Base-by-base conservation (phyloP, 92 coral and sea anemone species). In the Umimayanthus chanpuru region DNA sequence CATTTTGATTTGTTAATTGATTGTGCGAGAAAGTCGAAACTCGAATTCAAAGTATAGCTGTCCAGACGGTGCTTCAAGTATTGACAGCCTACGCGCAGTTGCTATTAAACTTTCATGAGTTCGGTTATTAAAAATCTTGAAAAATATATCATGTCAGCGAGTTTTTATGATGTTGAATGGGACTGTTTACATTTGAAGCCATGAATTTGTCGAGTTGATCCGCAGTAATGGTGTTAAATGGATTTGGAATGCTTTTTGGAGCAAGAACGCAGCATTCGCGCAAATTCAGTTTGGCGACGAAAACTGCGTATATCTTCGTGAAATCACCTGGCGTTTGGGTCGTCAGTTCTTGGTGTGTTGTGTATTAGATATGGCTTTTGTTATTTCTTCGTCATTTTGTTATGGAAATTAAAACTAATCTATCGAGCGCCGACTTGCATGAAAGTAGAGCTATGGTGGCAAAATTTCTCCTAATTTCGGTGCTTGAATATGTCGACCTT, bases 71-170 rank as follows among this genome's bases (percentile, higher is more conserved):
- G 21, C 76, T 55, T 85, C 90, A 77, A 9, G 67, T 81, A 85
- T 88, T 81, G 85, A 88, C 92, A 89, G 76, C 88, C 90, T 86
- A 81, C 92, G 89, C 81, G 86, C 84, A 89, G 85, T 81, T 44
- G 14, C 73, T 90, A 94, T 94, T 94, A 94, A 94, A 91, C 83
- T 94, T 94, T 93, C 89, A 94, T 94, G 94, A 94, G 92, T 85
- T 89, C 91, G 91, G 89, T 93, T 91, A 95, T 93, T 92, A 93
- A 88, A 92, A 92, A 93, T 90, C 94, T 79, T 88, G 88, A 91
- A 93, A 93, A 93, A 95, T 90, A 90, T 92, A 77, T 86, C 82
- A 86, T 92, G 92, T 92, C 98, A 91, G 73, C 77, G 43, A 88
- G 89, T 90, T 86, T 85, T 84, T 76, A 87, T 87, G 89, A 83